Evolutionary conservation across 2,888 invertebrate species (phyloP).

Genomic region (Helleia helle): DNA sequence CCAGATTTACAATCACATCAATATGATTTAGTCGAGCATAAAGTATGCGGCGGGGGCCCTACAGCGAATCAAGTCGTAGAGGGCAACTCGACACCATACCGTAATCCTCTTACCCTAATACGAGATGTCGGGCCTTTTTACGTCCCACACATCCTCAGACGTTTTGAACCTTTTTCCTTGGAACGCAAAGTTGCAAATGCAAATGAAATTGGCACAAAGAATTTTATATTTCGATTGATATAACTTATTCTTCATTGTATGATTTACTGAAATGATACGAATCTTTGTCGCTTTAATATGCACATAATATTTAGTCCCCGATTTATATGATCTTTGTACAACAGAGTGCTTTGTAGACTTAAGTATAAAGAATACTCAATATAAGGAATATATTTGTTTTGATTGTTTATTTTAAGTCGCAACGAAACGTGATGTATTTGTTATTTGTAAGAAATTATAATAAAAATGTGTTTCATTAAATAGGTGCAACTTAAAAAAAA

Average conservation of each 20-base stretch:
- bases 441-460: too few species aligned
- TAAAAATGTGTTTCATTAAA: too few species aligned
- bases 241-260: slow-evolving; percentile 4
- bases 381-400: too few species aligned
- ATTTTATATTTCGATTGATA: slow-evolving; percentile 19
- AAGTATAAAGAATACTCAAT: too few species aligned
- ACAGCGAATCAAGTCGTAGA: slow-evolving; percentile 18
- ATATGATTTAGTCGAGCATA: slow-evolving; percentile 5
- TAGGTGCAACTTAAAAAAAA: too few species aligned
- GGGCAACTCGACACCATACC: slow-evolving; percentile 19
- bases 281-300: slow-evolving; percentile 7
- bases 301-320: slow-evolving; percentile 4
- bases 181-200: too few species aligned
- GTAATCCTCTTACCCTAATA: slow-evolving; percentile 22
- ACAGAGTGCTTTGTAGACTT: too few species aligned
- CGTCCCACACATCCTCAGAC: too few species aligned
- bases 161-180: slow-evolving; percentile 16
- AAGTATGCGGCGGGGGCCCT: slow-evolving; percentile 16
- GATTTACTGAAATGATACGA: slow-evolving; percentile 1
- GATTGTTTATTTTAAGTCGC: too few species aligned
- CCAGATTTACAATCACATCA: slow-evolving; percentile 10
- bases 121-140: slow-evolving; percentile 16
- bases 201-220: slow-evolving; percentile 8
- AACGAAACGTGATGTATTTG: too few species aligned
- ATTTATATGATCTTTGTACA: slow-evolving; percentile 5